Conservation (phyloP, 2,113 vertebrate genomes). For the Crypturellus undulatus region DNA sequence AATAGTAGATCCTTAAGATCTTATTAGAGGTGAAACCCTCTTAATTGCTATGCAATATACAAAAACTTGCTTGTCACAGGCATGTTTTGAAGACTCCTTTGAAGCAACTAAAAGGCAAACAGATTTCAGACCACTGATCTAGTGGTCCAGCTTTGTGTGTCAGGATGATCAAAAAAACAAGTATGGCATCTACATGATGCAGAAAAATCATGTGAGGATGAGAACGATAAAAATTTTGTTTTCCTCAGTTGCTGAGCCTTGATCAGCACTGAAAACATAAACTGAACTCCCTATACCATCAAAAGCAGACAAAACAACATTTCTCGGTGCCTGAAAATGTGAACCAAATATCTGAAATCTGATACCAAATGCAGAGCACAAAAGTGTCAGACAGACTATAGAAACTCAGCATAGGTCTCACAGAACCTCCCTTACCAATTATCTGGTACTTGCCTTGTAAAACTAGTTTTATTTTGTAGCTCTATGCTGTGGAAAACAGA, state of each 20-base stretch:
- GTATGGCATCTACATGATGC: rapidly evolving
- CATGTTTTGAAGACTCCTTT: not conserved
- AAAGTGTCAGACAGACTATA: not conserved
- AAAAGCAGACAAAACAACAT: not conserved
- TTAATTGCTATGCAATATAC: not conserved
- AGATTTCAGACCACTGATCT: not conserved
- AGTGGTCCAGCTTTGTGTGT: rapidly evolving
- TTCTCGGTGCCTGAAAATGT: not conserved
- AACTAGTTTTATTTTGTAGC: conserved; percentile 3
- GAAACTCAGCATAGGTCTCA: not conserved
- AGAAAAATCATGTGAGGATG: not conserved
- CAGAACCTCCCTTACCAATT: not conserved
- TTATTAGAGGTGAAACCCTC: not conserved
- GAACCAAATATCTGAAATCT: not conserved
- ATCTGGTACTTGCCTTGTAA: conserved; percentile 26
- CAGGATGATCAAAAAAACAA: not conserved
- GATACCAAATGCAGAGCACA: not conserved
- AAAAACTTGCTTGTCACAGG: not conserved
- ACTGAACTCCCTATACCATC: not conserved
- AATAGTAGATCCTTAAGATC: not conserved
- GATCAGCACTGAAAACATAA: not conserved
- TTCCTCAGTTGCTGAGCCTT: not conserved
- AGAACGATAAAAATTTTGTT: not conserved
- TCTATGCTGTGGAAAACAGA: conserved; percentile 39
- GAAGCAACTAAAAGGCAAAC: not conserved